These are phyloP conservation scores for Dioctria linearis DNA, from an alignment of 2,888 invertebrate species.

Conservation along the genomic window DNA sequence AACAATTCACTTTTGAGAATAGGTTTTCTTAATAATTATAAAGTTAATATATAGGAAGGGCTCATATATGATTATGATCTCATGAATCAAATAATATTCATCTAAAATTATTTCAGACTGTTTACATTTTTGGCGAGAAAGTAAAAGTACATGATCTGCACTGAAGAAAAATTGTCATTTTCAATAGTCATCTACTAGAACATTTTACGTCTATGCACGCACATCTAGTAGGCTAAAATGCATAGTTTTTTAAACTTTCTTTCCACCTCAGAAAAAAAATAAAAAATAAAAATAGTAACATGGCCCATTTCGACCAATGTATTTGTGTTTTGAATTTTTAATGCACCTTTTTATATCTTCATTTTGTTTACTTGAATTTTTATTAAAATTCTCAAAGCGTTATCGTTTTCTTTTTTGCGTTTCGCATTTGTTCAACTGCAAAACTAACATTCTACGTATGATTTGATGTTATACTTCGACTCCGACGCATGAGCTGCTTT, in stretches of 20 bases:
- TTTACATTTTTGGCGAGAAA: neutral
- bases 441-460: conserved; percentile 17
- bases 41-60: too few species aligned
- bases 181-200: conserved; percentile 13
- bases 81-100: too few species aligned
- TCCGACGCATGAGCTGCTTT: conserved; percentile 39
- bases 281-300: conserved; percentile 11
- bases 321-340: conserved; percentile 15
- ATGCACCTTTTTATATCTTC: conserved; percentile 7
- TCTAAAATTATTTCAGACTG: too few species aligned
- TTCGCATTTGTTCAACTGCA: conserved; percentile 1
- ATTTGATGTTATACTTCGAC: conserved; percentile 10
- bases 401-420: conserved; percentile 36
- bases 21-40: too few species aligned
- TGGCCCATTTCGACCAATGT: conserved; percentile 5
- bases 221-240: neutral
- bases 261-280: neutral
- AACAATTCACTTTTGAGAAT: neutral
- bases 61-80: too few species aligned
- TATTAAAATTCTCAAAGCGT: conserved; percentile 33
- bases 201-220: too few species aligned
- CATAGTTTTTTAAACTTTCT: conserved; percentile 5
- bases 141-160: conserved; percentile 26
- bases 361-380: conserved; percentile 19
- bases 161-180: neutral